These are phyloP conservation scores for Aselliscus stoliczkanus DNA, from an alignment of 2,797 vertebrate species.

Conservation along the genomic window DNA sequence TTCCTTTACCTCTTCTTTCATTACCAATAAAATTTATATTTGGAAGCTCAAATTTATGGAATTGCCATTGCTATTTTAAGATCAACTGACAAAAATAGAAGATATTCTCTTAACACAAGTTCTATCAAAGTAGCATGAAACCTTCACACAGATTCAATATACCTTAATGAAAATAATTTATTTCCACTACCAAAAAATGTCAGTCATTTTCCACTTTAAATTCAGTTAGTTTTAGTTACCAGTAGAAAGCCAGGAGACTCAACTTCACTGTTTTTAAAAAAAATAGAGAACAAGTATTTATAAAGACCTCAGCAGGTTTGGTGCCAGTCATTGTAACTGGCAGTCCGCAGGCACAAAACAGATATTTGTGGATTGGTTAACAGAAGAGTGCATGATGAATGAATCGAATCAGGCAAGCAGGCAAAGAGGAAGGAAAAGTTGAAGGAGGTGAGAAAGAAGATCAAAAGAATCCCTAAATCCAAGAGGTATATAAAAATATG, in stretches of 20 bases:
- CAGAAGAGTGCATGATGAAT: neutral
- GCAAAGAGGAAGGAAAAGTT: neutral
- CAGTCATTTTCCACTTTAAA: neutral
- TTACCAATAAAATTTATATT: neutral
- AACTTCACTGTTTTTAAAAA: neutral
- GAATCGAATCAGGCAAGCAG: neutral
- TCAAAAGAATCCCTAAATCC: neutral
- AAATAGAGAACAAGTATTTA: neutral
- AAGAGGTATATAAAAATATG: neutral
- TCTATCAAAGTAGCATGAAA: neutral
- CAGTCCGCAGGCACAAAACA: neutral
- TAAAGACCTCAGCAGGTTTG: neutral
- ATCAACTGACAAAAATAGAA: neutral
- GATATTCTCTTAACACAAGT: neutral
- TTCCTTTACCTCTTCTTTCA: slow-evolving; percentile 6
- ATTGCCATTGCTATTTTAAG: neutral
- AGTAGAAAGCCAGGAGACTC: neutral
- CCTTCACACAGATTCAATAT: neutral
- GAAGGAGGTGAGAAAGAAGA: neutral
- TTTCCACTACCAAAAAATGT: neutral
- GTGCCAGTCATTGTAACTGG: neutral
- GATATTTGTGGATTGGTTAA: neutral
- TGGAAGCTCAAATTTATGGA: neutral
- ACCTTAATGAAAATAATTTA: neutral
- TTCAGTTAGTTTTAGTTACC: neutral